Base-by-base conservation (phyloP, 2,113 vertebrate genomes). In the Seriola dumerili region DNA sequence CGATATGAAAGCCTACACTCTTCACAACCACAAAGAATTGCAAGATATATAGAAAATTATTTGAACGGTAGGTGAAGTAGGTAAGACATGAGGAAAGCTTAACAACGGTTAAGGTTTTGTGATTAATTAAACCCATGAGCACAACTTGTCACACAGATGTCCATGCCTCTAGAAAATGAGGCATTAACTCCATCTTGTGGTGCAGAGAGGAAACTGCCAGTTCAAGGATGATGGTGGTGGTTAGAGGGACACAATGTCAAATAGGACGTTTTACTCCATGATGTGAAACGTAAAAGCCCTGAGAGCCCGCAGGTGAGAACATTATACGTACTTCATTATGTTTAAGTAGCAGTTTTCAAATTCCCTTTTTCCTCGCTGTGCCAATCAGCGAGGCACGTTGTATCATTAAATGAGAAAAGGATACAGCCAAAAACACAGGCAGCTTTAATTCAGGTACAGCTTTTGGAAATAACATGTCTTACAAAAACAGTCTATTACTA, bases 141-240 rank as follows among this genome's bases (percentile, higher is more conserved):
- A 62, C 21, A 17, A 58, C 17, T 5, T 42, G 19, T 7, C 19
- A 19, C 42, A 9, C 12, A 63, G 29, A 57, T 14, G 5, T 8
- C 11, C 32, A 46, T 3, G 3, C 7, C 29, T 34, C n/a, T 17
- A 23, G 29, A 64, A 76, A 83, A 61, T 66, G 16, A 74, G 46
- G 21, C 4, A 34, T 40, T 81, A 42, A 21, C 83, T 21, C 87
- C 85, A 88, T 81, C 89, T 88, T 69, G 84, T 91, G 92, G 89
- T 36, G n/a, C 1, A 72, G 10, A 76, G 3, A 50, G 52, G 34
- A 87, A 29, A 87, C 9, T 66, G 12, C n/a, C 4, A 23, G 4
- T 29, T 73, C 4, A 62, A 5, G 8, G 16, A 62, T 3, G 0
- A 3, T 9, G 10, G 9, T 19, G 4, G 32, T 12, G 48, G n/a